Conservation (phyloP, 2,113 vertebrate species). For the Microtus pennsylvanicus region DNA sequence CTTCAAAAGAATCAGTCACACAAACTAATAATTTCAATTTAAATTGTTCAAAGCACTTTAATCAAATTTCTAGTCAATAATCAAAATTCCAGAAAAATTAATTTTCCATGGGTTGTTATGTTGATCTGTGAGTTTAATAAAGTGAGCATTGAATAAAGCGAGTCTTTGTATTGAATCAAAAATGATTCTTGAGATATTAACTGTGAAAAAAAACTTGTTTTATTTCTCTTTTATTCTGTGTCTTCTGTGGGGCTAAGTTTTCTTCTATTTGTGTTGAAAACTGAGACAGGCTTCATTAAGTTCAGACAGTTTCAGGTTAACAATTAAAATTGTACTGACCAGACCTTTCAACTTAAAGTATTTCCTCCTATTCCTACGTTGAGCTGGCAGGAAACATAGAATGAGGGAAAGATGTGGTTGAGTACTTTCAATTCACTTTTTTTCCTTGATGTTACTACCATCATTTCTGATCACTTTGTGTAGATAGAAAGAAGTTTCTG, state of each 20-base stretch:
- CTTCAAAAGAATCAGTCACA: neutral
- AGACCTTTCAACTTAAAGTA: conserved; percentile 8
- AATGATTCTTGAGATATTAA: conserved; percentile 11
- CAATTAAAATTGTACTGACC: conserved; percentile 7
- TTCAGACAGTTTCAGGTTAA: neutral
- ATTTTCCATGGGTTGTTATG: conserved; percentile 46
- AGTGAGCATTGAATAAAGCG: conserved; percentile 39
- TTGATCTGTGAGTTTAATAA: neutral
- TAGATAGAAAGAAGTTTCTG: too few species aligned
- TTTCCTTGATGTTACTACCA: neutral
- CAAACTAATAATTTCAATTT: neutral
- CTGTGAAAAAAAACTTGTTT: neutral
- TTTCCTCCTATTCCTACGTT: neutral
- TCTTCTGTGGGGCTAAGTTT: neutral
- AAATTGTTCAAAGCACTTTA: conserved; percentile 52
- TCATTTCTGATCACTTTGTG: neutral
- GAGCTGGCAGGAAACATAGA: neutral
- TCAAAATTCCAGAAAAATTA: neutral
- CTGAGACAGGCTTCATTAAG: neutral
- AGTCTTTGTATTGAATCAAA: conserved; percentile 25
- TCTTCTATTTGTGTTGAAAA: neutral
- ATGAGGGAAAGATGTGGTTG: neutral
- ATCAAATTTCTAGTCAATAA: conserved; percentile 34
- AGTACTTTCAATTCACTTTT: neutral
- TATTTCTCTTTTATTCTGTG: neutral